Evolutionary conservation across 1,140 invertebrate species (phyloP).

Genomic region (Drosophila orosa): DNA sequence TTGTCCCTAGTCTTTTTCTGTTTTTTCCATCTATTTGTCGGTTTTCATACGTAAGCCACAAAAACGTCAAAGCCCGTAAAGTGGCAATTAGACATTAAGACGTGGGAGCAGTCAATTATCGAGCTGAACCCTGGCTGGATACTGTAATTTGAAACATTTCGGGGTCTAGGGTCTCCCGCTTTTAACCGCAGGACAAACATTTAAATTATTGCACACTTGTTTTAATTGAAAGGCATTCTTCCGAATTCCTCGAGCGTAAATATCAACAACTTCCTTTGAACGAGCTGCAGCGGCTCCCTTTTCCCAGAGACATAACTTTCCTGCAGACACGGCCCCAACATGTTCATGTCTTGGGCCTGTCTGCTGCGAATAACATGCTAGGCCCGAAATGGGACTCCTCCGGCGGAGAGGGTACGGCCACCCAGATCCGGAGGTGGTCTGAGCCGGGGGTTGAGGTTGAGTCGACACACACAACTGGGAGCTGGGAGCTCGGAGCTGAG

Average conservation of each 20-base stretch:
- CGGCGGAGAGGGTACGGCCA: background rate
- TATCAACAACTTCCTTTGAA: constrained; percentile 78
- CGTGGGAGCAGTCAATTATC: constrained; percentile 54
- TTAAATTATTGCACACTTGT: constrained; percentile 65
- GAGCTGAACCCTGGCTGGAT: constrained; percentile 21
- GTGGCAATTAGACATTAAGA: constrained; percentile 67
- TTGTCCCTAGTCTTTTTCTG: background rate
- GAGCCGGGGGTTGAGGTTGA: constrained; percentile 2
- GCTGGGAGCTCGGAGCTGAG: constrained; percentile 18
- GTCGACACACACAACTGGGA: constrained; percentile 14
- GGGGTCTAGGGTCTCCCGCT: background rate
- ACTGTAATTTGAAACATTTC: constrained; percentile 15
- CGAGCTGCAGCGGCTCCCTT: constrained; percentile 32
- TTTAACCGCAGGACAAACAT: constrained; percentile 42
- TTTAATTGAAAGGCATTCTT: constrained; percentile 81
- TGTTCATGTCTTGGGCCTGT: constrained; percentile 48
- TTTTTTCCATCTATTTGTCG: constrained; percentile 8
- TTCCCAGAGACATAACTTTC: constrained; percentile 51
- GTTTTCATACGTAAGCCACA: constrained; percentile 35
- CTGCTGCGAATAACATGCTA: constrained; percentile 36
- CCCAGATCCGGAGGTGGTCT: background rate
- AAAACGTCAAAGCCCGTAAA: constrained; percentile 46
- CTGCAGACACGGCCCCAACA: constrained; percentile 34
- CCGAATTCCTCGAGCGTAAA: constrained; percentile 69
- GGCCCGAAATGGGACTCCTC: constrained; percentile 31